These are phyloP conservation scores for Atherinomorus stipes DNA, from an alignment of 2,113 vertebrate genomes.

Conservation along the genomic window DNA sequence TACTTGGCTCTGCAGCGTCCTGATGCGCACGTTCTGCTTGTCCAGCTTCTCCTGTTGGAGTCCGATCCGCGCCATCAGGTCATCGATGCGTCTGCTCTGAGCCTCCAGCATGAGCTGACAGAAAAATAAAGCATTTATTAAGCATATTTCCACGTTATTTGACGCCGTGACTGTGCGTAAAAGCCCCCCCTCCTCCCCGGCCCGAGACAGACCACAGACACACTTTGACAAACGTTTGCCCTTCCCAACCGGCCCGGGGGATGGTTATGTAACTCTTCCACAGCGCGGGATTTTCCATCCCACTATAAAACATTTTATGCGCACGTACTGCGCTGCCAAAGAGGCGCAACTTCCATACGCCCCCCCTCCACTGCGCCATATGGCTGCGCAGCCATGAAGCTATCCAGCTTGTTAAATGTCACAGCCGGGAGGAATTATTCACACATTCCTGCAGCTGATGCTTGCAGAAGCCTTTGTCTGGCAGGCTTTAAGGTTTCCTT, in stretches of 20 bases:
- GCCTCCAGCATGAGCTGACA: conserved; percentile 86
- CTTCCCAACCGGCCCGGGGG: not conserved
- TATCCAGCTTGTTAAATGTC: conserved; percentile 15
- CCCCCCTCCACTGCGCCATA: not conserved
- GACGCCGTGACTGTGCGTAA: not conserved
- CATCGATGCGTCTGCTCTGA: conserved; percentile 89
- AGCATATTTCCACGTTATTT: not conserved
- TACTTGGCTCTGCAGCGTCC: conserved; percentile 86
- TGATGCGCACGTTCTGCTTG: conserved; percentile 92
- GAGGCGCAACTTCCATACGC: not conserved
- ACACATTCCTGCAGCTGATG: conserved; percentile 28
- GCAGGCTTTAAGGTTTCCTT: conserved; percentile 11
- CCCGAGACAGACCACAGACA: not conserved
- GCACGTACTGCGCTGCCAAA: conserved; percentile 6
- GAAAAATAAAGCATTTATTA: not conserved
- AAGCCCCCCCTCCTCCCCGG: not conserved
- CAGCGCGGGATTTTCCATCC: conserved; percentile 35
- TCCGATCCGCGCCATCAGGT: conserved; percentile 88
- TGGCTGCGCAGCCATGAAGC: not conserved
- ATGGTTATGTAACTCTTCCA: conserved; percentile 52
- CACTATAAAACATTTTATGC: conserved; percentile 22
- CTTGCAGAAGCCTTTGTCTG: conserved; percentile 38
- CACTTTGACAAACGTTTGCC: conserved; percentile 16
- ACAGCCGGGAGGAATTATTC: conserved; percentile 21
- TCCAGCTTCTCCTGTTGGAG: conserved; percentile 94